Conservation (phyloP, 2,113 vertebrate genomes). For the Eolophus roseicapilla region DNA sequence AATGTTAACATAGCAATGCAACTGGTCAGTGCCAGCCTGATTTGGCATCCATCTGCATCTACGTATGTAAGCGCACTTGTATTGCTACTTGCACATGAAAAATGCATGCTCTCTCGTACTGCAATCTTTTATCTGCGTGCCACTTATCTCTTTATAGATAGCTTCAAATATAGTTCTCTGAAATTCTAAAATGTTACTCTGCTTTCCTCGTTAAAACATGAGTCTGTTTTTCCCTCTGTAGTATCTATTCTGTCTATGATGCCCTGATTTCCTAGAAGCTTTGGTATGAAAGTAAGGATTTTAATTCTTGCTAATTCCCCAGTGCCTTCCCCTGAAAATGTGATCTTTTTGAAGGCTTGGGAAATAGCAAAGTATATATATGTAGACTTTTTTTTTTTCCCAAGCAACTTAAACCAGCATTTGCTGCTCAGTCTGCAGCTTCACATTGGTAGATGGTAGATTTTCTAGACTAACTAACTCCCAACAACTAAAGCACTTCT, state of each 20-base stretch:
- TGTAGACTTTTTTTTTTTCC: background rate
- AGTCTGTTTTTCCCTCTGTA: background rate
- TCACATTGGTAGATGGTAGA: background rate
- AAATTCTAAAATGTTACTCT: background rate
- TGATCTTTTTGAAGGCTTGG: background rate
- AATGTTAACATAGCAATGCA: background rate
- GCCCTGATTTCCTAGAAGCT: background rate
- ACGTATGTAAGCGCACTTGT: background rate
- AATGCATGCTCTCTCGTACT: background rate
- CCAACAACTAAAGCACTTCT: background rate
- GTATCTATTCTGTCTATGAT: background rate
- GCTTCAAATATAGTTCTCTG: background rate
- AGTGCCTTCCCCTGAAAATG: background rate
- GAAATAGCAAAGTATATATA: background rate
- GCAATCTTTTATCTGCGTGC: background rate
- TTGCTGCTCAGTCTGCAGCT: background rate
- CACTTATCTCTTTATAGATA: background rate
- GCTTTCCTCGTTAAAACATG: background rate
- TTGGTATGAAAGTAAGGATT: background rate
- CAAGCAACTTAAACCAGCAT: background rate
- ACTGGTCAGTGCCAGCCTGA: background rate
- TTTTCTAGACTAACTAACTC: conserved; percentile 34
- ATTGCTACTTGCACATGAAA: background rate
- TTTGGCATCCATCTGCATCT: background rate
- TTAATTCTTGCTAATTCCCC: background rate